Evolutionary conservation across 2,888 invertebrate genomes (phyloP), one percentile per base, ranked within the genome.

Genomic region (Keiferia lycopersicella): DNA sequence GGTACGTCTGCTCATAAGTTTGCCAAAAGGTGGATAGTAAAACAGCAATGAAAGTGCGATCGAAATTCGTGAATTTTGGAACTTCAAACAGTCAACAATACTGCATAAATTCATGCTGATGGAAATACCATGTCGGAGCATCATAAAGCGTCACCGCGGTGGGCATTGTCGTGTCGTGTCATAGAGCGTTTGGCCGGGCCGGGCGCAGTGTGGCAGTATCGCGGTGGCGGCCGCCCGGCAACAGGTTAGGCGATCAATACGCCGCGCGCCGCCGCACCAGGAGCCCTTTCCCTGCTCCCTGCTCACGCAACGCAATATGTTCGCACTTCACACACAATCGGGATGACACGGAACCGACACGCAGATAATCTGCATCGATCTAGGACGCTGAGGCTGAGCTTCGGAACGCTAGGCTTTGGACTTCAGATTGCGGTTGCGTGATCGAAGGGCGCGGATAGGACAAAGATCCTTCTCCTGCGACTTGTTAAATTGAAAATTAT

Each of bases 161-260:
- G 41, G 14, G 41, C 14, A 34, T 34, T 34, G 41, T 41, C 12
- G 41, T n/a, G 41, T 41, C 41, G 41, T n/a, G 41, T 41, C 14
- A 41, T 14, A n/a, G 41, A 12, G 14, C 14, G 2, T 12, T n/a
- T n/a, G 41, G 41, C 14, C 41, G 41, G n/a, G 41, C 41, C 41
- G 41, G 41, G 41, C 41, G 41, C 38, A 38, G 39, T 8, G 41
- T 30, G 34, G 34, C 34, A 34, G 34, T 34, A 34, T 10, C 10
- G 34, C 34, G 34, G 30, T n/a, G 34, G 41, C 76, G 75, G 77
- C 80, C 86, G 84, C 88, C 89, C 89, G 87, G 91, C 91, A 91
- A 91, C 91, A 91, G 90, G 91, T 91, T 83, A 81, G 81, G 82
- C 75, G 73, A 89, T 89, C 90, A 87, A 89, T 88, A 88, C 83